Evolutionary conservation across 2,797 vertebrate species (phyloP), one percentile per base, ranked within the genome.

Genomic region (Delichon dasypus): DNA sequence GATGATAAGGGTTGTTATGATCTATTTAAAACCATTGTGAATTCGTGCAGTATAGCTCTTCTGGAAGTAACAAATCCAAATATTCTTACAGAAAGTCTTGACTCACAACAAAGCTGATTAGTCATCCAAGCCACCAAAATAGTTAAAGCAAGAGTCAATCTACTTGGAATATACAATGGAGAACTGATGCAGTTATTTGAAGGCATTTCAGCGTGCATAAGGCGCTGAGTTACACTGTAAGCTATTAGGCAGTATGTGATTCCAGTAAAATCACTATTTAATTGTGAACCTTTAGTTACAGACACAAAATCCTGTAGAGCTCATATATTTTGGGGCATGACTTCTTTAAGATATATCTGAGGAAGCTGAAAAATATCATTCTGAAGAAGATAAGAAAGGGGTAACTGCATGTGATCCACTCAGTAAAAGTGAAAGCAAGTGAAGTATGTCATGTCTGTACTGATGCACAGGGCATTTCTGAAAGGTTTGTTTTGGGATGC

Each of bases 71-170:
- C 36, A 93, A 86, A 86, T 93, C 70, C 76, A 88, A 50, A 77
- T 84, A 93, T 88, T 72, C 81, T 83, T 67, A 32, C 74, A 82
- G 89, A 94, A 94, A 86, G 75, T 75, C 76, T 84, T 94, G 77
- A 86, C 78, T 93, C 60, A 29, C 55, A 67, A 58, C 61, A 86
- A 91, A 94, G 73, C 65, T 95, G 81, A 90, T 95, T 93, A 94
- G 92, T 97, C 91, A 95, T 92, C 83, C 84, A 78, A 86, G 34
- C 48, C 34, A 44, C 82, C 67, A 92, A 89, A 91, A 94, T 25
- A 83, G 70, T 96, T 94, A 93, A 83, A 95, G 66, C 32, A 92
- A 78, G 79, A 94, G 76, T 79, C 88, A 65, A 5, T 84, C 16
- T 90, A 44, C 90, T 96, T 93, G 74, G 73, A 93, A 81, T 89